A percentile compares a stretch with the other conserved stretches of the same genome.
Evolutionary conservation across 1,140 invertebrate species (phyloP).

Genomic region (Neotoxoptera formosana): DNA sequence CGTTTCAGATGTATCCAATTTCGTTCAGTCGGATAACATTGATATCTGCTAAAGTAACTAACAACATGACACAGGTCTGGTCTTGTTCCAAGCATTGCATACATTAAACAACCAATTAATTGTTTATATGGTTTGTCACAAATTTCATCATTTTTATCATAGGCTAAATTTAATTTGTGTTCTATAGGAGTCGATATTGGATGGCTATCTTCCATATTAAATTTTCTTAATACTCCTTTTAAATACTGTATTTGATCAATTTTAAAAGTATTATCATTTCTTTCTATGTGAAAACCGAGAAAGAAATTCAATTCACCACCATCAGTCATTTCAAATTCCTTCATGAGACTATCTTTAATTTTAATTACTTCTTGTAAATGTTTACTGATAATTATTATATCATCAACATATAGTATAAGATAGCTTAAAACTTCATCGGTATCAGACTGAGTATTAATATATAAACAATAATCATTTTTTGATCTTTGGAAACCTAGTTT

Average conservation of each 20-base stretch:
- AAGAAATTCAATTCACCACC: conserved; percentile 20
- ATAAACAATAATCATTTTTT: conserved; percentile 15
- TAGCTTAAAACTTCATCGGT: background rate
- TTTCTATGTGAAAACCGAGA: conserved; percentile 40
- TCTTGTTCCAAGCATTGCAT: conserved; percentile 57
- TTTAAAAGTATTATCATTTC: background rate
- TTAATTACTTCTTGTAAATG: background rate
- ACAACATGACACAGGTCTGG: too few species aligned
- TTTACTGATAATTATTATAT: conserved; percentile 48
- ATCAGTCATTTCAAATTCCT: conserved; percentile 44
- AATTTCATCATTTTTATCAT: conserved; percentile 1
- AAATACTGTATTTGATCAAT: conserved; percentile 36
- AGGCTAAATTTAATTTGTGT: background rate
- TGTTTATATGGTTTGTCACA: conserved; percentile 35
- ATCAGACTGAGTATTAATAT: background rate
- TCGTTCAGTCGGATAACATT: too few species aligned
- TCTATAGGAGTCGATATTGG: background rate
- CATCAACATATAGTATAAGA: conserved; percentile 55
- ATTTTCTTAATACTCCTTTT: background rate
- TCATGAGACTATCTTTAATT: conserved; percentile 28
- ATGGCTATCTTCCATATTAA: conserved; percentile 3
- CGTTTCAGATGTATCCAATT: too few species aligned
- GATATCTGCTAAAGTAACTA: too few species aligned
- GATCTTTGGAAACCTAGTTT: too few species aligned
- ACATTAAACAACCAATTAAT: conserved; percentile 59